Percentiles rank a stretch among this genome's conserved stretches.
Conservation (phyloP, 2,797 vertebrate species). For the Crossoptilon crossoptilon region DNA sequence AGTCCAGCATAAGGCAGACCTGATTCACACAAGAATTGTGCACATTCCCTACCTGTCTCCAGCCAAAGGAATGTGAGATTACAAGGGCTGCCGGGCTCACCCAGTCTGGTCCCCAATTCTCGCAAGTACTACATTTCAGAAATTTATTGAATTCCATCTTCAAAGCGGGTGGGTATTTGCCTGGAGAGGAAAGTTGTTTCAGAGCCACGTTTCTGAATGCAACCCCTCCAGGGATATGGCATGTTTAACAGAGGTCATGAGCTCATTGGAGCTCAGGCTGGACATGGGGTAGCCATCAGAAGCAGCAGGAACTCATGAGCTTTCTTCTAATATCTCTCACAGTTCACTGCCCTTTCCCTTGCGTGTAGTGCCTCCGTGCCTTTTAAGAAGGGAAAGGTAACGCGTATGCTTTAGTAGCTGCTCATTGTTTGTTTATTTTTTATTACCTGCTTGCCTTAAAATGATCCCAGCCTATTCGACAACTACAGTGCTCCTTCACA, state of each 20-base stretch:
- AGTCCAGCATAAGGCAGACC: not conserved
- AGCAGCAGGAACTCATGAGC: not conserved
- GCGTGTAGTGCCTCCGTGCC: accelerated
- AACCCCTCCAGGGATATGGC: not conserved
- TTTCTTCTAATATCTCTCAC: not conserved
- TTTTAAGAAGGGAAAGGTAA: not conserved
- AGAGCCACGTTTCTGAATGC: not conserved
- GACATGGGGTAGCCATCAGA: not conserved
- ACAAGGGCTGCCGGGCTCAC: not conserved
- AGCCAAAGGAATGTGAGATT: slow-evolving; percentile 33
- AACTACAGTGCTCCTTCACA: not conserved
- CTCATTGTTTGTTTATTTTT: not conserved
- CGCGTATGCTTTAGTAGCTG: not conserved
- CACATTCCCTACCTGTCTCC: slow-evolving; percentile 8
- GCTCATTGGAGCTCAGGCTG: not conserved
- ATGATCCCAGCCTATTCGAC: not conserved
- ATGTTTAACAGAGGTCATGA: slow-evolving; percentile 29
- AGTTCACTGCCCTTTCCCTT: not conserved
- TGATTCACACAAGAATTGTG: not conserved
- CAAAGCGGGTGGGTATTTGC: slow-evolving; percentile 1
- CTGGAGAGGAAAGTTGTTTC: slow-evolving; percentile 45
- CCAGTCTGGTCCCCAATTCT: slow-evolving; percentile 17
- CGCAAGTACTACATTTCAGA: slow-evolving; percentile 24
- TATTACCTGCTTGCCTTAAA: slow-evolving; percentile 41
- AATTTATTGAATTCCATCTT: slow-evolving; percentile 68